Conservation (phyloP, 2,888 invertebrate genomes). For the Drosophila aldrichi region DNA sequence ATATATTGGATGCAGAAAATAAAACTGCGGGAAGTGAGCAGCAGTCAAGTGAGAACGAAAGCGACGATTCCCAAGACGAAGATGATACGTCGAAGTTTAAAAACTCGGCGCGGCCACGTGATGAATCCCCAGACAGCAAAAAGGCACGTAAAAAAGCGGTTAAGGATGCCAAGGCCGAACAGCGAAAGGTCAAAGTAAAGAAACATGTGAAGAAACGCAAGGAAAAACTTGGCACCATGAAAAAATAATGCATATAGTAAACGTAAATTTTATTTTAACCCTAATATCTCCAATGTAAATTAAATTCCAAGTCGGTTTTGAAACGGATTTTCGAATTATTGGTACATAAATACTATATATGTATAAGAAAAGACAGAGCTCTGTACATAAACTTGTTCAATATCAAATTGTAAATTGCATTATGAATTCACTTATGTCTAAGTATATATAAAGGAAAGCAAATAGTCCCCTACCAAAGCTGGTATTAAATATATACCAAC, state of each 20-base stretch:
- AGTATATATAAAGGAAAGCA: neutral
- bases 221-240: constrained; percentile 87
- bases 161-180: constrained; percentile 95
- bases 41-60: constrained; percentile 52
- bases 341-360: neutral
- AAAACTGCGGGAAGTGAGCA: constrained; percentile 25
- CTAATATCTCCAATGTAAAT: constrained; percentile 14
- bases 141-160: constrained; percentile 94
- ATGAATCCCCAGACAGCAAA: constrained; percentile 93
- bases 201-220: constrained; percentile 97
- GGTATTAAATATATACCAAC: too few species aligned
- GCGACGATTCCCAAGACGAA: constrained; percentile 42
- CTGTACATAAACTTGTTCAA: neutral
- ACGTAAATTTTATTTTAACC: neutral
- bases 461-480: too few species aligned
- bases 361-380: neutral
- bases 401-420: neutral
- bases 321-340: neutral
- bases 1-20: constrained; percentile 85
- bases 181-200: constrained; percentile 94
- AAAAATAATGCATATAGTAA: constrained; percentile 75
- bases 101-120: constrained; percentile 89
- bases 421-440: neutral
- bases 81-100: constrained; percentile 86
- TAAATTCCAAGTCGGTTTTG: neutral